These are phyloP conservation scores for Drosophila pallidifrons DNA, from an alignment of 1,140 invertebrate genomes.

Conservation along the genomic window DNA sequence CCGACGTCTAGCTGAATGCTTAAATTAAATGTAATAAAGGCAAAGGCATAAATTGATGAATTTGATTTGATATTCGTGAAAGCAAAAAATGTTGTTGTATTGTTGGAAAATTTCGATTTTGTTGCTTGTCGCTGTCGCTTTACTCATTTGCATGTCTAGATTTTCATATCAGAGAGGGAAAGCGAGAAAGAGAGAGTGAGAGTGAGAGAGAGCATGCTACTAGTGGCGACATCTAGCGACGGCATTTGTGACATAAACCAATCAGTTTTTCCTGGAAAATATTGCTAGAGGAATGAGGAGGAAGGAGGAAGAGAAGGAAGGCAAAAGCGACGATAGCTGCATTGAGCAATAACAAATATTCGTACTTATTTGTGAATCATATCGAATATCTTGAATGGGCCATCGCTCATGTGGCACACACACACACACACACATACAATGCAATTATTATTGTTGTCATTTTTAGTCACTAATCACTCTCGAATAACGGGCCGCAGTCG, in stretches of 20 bases:
- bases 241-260: slow-evolving; percentile 26
- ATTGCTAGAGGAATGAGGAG: not conserved
- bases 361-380: slow-evolving; percentile 53
- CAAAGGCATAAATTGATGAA: no score
- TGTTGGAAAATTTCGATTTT: not conserved
- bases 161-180: not conserved
- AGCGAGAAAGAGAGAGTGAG: no score
- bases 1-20: no score
- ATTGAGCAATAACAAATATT: slow-evolving; percentile 47
- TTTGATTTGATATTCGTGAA: no score
- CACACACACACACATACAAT: slow-evolving; percentile 35
- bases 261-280: slow-evolving; percentile 50
- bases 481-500: slow-evolving; percentile 59
- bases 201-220: not conserved
- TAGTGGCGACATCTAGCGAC: slow-evolving; percentile 37
- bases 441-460: slow-evolving; percentile 62
- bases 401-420: slow-evolving; percentile 45
- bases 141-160: not conserved
- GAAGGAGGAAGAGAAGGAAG: not conserved
- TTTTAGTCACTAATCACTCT: slow-evolving; percentile 78
- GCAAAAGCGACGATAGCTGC: not conserved
- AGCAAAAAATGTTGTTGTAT: no score
- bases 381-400: slow-evolving; percentile 48
- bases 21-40: no score
- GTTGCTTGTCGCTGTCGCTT: not conserved